These are phyloP conservation scores for Sussaba pulchella DNA, from an alignment of 2,888 invertebrate genomes.

Conservation along the genomic window DNA sequence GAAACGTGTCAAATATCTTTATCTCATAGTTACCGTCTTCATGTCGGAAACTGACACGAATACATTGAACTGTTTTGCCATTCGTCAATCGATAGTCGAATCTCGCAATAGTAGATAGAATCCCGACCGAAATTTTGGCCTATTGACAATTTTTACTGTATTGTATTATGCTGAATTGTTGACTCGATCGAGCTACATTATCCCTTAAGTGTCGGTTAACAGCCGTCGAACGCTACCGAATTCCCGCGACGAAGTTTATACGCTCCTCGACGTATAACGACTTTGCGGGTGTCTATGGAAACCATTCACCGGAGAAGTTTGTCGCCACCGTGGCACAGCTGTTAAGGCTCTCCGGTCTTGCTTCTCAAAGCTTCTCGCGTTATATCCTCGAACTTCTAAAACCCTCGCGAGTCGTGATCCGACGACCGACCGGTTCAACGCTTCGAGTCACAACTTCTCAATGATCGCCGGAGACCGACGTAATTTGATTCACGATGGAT, in stretches of 20 bases:
- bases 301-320: conserved; percentile 55
- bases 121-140: too few relatives aligned
- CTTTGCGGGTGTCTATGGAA: conserved; percentile 37
- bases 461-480: conserved; percentile 23
- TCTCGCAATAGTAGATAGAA: too few relatives aligned
- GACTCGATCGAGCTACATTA: not conserved
- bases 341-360: conserved; percentile 34
- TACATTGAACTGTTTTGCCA: too few relatives aligned
- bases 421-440: conserved; percentile 25
- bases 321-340: conserved; percentile 19
- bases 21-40: too few relatives aligned
- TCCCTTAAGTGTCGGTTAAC: conserved; percentile 14
- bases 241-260: conserved; percentile 20
- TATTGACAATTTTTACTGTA: too few relatives aligned
- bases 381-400: conserved; percentile 28
- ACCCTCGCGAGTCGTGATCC: conserved; percentile 9
- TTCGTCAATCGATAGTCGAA: too few relatives aligned
- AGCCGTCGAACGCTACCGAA: conserved; percentile 35
- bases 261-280: conserved; percentile 37
- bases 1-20: too few relatives aligned
- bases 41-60: too few relatives aligned
- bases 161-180: not conserved
- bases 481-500: too few relatives aligned
- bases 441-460: conserved; percentile 38
- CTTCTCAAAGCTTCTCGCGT: conserved; percentile 13